Base-by-base conservation (phyloP, 2,797 vertebrate genomes). In the Echeneis naucrates region DNA sequence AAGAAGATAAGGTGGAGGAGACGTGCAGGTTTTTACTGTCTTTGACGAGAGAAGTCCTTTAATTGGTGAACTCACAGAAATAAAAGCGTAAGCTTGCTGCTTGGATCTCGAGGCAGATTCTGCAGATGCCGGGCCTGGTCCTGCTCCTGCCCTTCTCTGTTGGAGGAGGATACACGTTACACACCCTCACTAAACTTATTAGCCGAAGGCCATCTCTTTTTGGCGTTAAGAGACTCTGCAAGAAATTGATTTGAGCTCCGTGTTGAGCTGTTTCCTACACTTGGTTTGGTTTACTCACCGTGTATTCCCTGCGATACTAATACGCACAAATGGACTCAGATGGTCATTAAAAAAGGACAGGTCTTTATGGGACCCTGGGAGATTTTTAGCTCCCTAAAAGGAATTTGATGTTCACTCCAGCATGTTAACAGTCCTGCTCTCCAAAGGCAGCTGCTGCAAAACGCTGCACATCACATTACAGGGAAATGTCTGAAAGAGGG, bases 341-440 rank as follows among this genome's bases (percentile, higher is more conserved):
- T 51, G 40, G 32, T 85, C 47, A 62, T 88, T 84, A 65, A 63
- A 88, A 84, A 77, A 47, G 56, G 63, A 72, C 76, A 19, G 56
- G 44, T 33, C 68, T 82, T 79, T 73, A 60, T 73, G 66, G 70
- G 66, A 45, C 45, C 66, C 57, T 12, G 55, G 78, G 57, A 67
- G 47, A 30, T 75, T 87, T 91, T 86, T 74, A 84, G 66, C 77
- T 78, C 68, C 68, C 81, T 93, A 90, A 91, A 93, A 93, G 88
- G 87, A 88, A 92, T 91, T 58, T 82, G 84, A 89, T 92, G 88
- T 91, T 89, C 85, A 77, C 75, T 78, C 68, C 79, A 67, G 77
- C 77, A 77, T 81, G 87, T 88, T 81, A 81, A 77, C 80, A 52
- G 77, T 69, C 62, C 75, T 72, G 30, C 75, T 87, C 87, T 88